A percentile compares a stretch with the other conserved stretches of the same genome.
Conservation (phyloP, 1,140 invertebrate species). For the Ditylenchus dipsaci region DNA sequence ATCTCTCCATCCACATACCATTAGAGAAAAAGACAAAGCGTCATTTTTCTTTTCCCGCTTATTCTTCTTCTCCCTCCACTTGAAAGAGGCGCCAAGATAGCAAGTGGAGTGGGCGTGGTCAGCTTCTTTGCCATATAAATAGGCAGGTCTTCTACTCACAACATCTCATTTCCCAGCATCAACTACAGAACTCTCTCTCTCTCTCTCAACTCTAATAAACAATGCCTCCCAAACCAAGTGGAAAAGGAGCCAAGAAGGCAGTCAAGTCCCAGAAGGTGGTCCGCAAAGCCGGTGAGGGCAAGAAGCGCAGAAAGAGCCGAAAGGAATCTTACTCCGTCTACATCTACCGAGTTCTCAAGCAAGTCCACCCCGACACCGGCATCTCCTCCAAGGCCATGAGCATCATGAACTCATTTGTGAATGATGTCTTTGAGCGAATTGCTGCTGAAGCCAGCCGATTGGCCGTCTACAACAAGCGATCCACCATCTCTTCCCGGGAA, state of each 20-base stretch:
- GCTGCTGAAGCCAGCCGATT: constrained; percentile 69
- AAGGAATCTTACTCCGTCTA: constrained; percentile 34
- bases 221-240: constrained; percentile 38
- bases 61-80: neutral
- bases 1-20: too few species aligned
- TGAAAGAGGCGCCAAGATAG: too few species aligned
- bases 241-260: constrained; percentile 46
- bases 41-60: neutral
- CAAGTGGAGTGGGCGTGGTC: constrained; percentile 2
- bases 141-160: neutral
- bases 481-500: constrained; percentile 28
- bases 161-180: neutral
- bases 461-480: constrained; percentile 69
- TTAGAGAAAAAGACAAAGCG: too few species aligned
- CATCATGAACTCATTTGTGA: constrained; percentile 68
- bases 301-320: constrained; percentile 54
- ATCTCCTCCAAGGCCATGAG: constrained; percentile 65
- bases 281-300: constrained; percentile 37
- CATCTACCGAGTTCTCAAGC: constrained; percentile 31
- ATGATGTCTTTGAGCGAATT: constrained; percentile 69
- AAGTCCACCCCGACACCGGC: constrained; percentile 61
- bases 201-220: neutral
- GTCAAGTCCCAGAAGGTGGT: constrained; percentile 38
- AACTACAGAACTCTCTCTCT: too few species aligned
- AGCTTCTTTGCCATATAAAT: neutral